Conservation (phyloP, 2,797 vertebrate genomes). For the Platyrinchus mystaceus region DNA sequence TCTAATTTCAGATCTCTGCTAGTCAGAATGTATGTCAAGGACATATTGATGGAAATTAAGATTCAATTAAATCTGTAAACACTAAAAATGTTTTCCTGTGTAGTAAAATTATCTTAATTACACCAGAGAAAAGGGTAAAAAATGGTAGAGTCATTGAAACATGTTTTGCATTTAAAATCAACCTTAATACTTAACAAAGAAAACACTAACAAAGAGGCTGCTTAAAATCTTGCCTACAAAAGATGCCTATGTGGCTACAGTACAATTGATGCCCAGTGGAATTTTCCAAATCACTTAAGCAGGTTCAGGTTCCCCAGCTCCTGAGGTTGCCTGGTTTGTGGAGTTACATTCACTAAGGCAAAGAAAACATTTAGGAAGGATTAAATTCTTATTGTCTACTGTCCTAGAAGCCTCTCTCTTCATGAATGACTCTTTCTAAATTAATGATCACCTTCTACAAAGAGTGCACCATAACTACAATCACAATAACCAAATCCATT, state of each 20-base stretch:
- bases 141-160: not conserved
- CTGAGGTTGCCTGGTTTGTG: not conserved
- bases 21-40: conserved; percentile 30
- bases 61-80: conserved; percentile 43
- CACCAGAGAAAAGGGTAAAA: not conserved
- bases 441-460: not conserved
- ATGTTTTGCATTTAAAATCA: not conserved
- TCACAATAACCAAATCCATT: not conserved
- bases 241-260: not conserved
- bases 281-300: not conserved
- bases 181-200: not conserved
- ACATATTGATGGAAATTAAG: conserved; percentile 47
- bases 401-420: not conserved
- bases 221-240: not conserved
- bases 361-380: not conserved
- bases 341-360: not conserved
- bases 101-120: conserved; percentile 45
- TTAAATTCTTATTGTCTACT: not conserved
- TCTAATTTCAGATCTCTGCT: conserved; percentile 21
- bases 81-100: conserved; percentile 23
- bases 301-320: not conserved
- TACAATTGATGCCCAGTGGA: not conserved
- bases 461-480: not conserved
- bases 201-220: not conserved
- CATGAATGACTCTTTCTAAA: not conserved